Conservation (phyloP, 2,888 invertebrate genomes). For the Blastobasis adustella region DNA sequence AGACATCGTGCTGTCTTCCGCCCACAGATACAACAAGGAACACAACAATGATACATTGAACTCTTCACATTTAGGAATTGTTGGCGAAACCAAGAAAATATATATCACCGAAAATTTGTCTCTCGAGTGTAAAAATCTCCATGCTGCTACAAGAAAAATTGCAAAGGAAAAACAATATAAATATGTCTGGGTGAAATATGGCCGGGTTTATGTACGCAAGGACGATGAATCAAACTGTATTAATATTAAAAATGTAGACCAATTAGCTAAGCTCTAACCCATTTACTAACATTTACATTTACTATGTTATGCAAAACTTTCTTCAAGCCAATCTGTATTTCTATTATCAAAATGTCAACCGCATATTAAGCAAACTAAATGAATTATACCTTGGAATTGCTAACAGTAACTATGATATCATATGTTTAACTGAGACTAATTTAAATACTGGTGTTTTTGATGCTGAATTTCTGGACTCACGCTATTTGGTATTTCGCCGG, state of each 20-base stretch:
- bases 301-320: not conserved
- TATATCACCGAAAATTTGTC: conserved; percentile 11
- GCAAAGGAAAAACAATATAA: conserved; percentile 1
- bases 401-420: conserved; percentile 3
- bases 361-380: conserved; percentile 2
- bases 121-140: conserved; percentile 5
- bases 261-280: not conserved
- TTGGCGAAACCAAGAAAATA: conserved; percentile 6
- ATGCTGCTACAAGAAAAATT: conserved; percentile 1
- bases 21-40: conserved; percentile 11
- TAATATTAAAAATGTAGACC: not conserved
- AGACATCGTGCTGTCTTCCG: conserved; percentile 12
- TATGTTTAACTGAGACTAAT: conserved; percentile 5
- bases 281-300: not conserved
- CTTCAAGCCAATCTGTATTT: not conserved
- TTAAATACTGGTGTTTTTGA: conserved; percentile 5
- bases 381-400: conserved; percentile 2
- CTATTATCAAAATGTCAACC: conserved; percentile 8
- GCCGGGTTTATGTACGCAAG: conserved; percentile 3
- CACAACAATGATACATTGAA: conserved; percentile 3
- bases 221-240: not conserved
- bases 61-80: conserved; percentile 3
- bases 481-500: conserved; percentile 1
- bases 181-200: conserved; percentile 7
- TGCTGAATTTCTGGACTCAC: conserved; percentile 1